Evolutionary conservation across 2,113 vertebrate genomes (phyloP).

Genomic region (Papio anubis): DNA sequence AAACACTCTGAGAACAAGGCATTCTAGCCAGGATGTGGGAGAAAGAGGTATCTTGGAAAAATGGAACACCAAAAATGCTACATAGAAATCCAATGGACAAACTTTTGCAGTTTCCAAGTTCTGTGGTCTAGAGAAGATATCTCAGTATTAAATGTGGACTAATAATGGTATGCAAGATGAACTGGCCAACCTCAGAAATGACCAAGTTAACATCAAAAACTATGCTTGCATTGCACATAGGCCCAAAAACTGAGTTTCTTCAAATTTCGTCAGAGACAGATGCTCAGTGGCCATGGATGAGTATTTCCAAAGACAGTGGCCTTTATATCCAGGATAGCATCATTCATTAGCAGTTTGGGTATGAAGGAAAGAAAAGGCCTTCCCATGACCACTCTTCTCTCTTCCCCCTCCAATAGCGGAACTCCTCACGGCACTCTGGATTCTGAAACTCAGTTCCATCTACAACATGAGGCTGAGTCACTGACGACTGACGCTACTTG

Average conservation of each 20-base stretch:
- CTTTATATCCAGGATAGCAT: neutral
- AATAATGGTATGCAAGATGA: neutral
- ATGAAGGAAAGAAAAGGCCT: neutral
- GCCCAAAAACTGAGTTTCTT: neutral
- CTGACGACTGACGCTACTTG: neutral
- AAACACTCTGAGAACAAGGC: neutral
- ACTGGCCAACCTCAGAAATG: neutral
- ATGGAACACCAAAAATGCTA: neutral
- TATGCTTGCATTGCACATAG: accelerated
- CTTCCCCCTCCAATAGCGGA: neutral
- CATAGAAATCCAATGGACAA: neutral
- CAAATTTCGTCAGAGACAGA: neutral
- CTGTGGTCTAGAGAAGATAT: neutral
- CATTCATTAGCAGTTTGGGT: neutral
- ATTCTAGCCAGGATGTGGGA: neutral
- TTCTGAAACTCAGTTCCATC: neutral
- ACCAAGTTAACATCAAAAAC: neutral
- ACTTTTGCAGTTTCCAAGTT: neutral
- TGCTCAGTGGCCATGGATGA: neutral
- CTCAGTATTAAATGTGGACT: neutral
- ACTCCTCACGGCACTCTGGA: neutral
- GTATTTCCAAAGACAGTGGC: neutral
- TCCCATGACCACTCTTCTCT: neutral
- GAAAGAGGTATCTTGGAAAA: neutral
- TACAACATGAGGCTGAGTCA: neutral